These are phyloP conservation scores for Bungarus multicinctus DNA, from an alignment of 2,113 vertebrate genomes.

Conservation along the genomic window DNA sequence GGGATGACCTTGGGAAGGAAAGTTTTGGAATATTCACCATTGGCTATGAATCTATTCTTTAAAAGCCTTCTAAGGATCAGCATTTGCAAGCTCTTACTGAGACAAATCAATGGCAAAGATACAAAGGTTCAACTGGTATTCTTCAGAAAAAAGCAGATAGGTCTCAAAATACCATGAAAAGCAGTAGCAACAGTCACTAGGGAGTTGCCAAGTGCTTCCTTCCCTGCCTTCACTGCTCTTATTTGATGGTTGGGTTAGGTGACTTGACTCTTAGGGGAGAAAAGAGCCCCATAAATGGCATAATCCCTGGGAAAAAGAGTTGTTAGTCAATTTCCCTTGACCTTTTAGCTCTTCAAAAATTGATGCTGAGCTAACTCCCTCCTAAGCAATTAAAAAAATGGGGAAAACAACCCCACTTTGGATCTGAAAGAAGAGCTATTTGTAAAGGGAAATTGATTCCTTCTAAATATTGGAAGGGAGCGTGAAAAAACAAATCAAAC, in stretches of 20 bases:
- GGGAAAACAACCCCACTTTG: not conserved
- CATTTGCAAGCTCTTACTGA: not conserved
- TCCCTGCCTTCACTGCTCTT: not conserved
- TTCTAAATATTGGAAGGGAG: not conserved
- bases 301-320: not conserved
- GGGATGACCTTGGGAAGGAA: slow-evolving; percentile 51
- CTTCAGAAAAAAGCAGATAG: not conserved
- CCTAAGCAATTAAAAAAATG: not conserved
- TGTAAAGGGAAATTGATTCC: not conserved
- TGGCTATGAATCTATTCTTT: not conserved
- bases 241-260: not conserved
- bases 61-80: not conserved
- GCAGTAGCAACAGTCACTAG: not conserved
- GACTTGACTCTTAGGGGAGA: not conserved
- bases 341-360: not conserved
- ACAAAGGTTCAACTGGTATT: not conserved
- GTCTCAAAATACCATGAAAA: not conserved
- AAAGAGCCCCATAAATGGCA: not conserved
- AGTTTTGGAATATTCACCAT: slow-evolving; percentile 25
- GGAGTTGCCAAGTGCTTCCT: not conserved
- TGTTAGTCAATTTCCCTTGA: not conserved
- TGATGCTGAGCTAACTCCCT: not conserved
- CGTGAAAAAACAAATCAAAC: slow-evolving; percentile 5
- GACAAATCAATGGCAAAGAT: not conserved
- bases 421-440: not conserved